Evolutionary conservation across 2,797 vertebrate species (phyloP).

Genomic region (Cossypha dichroa): DNA sequence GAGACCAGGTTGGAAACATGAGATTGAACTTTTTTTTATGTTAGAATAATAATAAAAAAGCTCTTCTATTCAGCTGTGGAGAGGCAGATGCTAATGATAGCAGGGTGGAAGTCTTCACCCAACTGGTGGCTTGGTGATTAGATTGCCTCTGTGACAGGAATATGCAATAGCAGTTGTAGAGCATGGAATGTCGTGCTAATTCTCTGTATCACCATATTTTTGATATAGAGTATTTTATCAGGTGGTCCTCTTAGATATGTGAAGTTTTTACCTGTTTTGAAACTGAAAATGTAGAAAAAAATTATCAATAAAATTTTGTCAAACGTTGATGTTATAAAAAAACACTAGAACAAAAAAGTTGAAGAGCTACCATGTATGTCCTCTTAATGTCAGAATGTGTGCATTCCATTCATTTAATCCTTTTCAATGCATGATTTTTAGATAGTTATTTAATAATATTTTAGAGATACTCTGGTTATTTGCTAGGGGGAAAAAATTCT

Average conservation of each 20-base stretch:
- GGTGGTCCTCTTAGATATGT: not conserved
- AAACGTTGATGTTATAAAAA: not conserved
- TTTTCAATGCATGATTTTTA: not conserved
- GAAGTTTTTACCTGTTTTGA: not conserved
- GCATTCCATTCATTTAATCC: not conserved
- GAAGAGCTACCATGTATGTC: not conserved
- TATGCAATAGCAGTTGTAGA: constrained; percentile 53
- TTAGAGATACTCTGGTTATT: not conserved
- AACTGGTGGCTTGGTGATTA: constrained; percentile 85
- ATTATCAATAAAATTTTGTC: not conserved
- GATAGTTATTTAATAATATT: not conserved
- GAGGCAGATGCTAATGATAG: constrained; percentile 82
- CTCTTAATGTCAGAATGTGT: not conserved
- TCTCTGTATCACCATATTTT: not conserved
- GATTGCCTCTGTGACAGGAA: constrained; percentile 84
- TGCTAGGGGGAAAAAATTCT: not conserved
- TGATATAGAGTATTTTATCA: not conserved
- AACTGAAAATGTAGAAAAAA: not conserved
- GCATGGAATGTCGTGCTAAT: not conserved
- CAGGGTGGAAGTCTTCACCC: constrained; percentile 81
- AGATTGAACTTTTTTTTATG: constrained; percentile 77
- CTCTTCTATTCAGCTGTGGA: constrained; percentile 74
- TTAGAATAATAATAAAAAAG: constrained; percentile 69
- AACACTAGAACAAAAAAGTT: not conserved
- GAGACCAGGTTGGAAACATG: constrained; percentile 96